phyloP scores from a whole-genome alignment of 1,140 invertebrate species.

The Mamestra configurata region DNA sequence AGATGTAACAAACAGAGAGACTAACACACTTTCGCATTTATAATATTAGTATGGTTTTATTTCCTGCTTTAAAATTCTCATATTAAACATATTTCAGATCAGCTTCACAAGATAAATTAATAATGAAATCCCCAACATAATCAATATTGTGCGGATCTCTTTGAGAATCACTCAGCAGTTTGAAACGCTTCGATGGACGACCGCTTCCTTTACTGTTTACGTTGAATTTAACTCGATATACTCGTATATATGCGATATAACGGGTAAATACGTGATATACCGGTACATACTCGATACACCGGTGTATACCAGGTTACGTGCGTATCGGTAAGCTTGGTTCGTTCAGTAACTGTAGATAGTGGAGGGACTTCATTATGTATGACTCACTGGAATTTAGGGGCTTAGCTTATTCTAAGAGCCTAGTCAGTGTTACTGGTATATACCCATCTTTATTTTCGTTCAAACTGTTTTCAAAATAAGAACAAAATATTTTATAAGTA shows the following conservation, averaged over 20 bases:
- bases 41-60: not conserved
- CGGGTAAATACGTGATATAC: not conserved
- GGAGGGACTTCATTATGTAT: not conserved
- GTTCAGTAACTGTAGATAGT: not conserved
- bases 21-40: too few relatives aligned
- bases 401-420: not conserved
- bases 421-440: too few relatives aligned
- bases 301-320: not conserved
- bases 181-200: slow-evolving; percentile 53
- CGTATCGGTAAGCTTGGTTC: not conserved
- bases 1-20: too few relatives aligned
- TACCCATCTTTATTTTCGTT: too few relatives aligned
- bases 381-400: not conserved
- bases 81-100: not conserved
- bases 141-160: slow-evolving; percentile 9
- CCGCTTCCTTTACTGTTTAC: slow-evolving; percentile 55
- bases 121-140: not conserved
- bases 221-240: slow-evolving; percentile 54
- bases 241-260: not conserved
- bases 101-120: not conserved
- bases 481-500: too few relatives aligned
- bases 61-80: not conserved
- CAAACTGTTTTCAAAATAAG: too few relatives aligned
- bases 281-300: not conserved
- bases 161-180: slow-evolving; percentile 47